Evolutionary conservation across 2,113 vertebrate species (phyloP).

Genomic region (Hyperoodon ampullatus): DNA sequence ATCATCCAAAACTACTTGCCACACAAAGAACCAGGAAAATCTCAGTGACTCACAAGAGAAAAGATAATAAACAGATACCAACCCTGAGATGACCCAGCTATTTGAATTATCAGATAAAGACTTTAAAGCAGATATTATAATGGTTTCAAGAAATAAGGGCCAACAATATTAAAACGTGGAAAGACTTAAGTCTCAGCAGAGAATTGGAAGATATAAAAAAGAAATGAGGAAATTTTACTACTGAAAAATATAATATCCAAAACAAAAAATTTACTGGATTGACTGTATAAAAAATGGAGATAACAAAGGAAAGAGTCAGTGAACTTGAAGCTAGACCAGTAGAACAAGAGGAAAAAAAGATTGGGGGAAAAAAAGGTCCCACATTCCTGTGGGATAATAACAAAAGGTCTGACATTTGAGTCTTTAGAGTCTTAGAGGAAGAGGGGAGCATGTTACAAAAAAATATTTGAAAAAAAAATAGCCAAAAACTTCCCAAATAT

Average conservation of each 20-base stretch:
- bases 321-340: neutral
- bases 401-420: neutral
- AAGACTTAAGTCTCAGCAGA: neutral
- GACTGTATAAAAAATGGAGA: neutral
- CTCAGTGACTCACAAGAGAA: neutral
- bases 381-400: neutral
- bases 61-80: neutral
- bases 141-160: neutral
- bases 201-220: neutral
- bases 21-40: neutral
- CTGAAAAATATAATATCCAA: neutral
- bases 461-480: neutral
- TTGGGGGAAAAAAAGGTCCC: neutral
- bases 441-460: neutral
- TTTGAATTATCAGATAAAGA: neutral
- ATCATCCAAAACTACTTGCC: slow-evolving; percentile 10
- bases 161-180: neutral
- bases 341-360: neutral
- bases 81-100: neutral
- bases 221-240: neutral
- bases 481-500: neutral
- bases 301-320: neutral
- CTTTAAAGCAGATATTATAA: neutral
- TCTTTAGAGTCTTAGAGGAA: neutral
- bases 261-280: neutral